These are phyloP conservation scores for Bos indicus DNA, from an alignment of 2,113 vertebrate genomes.

Conservation along the genomic window DNA sequence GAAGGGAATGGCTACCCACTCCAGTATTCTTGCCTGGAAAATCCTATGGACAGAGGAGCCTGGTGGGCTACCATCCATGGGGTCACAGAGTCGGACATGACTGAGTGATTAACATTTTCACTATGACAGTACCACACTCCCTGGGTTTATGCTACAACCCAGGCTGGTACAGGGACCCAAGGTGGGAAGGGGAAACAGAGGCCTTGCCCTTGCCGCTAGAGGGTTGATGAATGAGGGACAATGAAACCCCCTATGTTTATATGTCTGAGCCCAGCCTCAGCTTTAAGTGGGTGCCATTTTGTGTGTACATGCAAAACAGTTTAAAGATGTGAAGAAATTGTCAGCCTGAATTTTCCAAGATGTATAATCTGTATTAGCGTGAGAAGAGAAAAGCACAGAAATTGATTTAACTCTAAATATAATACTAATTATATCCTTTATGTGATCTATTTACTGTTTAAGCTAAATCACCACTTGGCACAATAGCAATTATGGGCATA, in stretches of 20 bases:
- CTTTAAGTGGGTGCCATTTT: neutral
- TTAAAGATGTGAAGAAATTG: slow-evolving; percentile 16
- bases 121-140: neutral
- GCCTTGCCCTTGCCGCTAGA: neutral
- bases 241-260: neutral
- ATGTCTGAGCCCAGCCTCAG: neutral
- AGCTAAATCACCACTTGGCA: slow-evolving; percentile 27
- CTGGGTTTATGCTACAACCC: neutral
- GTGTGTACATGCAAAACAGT: neutral
- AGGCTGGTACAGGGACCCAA: neutral
- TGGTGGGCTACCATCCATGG: neutral
- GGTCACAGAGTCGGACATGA: neutral
- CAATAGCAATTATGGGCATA: slow-evolving; percentile 16
- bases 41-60: neutral
- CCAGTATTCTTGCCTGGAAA: neutral
- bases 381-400: slow-evolving; percentile 32
- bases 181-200: neutral
- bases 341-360: slow-evolving; percentile 12
- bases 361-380: slow-evolving; percentile 12
- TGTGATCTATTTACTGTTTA: slow-evolving; percentile 44
- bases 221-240: neutral
- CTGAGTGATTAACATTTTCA: neutral
- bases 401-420: slow-evolving; percentile 35
- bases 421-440: slow-evolving; percentile 49
- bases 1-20: neutral